These are phyloP conservation scores for Lophura swinhoii DNA, from an alignment of 2,797 vertebrate species.

Conservation along the genomic window DNA sequence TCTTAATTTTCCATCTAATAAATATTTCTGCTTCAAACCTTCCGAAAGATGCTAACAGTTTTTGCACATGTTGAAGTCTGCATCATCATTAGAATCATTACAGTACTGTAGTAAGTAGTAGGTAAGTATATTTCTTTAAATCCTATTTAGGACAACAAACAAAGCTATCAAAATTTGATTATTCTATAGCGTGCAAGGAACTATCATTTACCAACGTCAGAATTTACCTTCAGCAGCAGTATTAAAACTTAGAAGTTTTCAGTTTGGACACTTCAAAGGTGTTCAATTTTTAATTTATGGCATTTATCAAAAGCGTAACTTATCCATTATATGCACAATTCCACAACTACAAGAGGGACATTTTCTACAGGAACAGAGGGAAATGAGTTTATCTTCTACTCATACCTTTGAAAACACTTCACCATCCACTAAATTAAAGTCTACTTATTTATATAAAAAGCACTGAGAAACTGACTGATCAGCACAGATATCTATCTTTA, in stretches of 20 bases:
- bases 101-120: neutral
- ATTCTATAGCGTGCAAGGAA: neutral
- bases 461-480: neutral
- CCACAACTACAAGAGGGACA: neutral
- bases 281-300: neutral
- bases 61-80: neutral
- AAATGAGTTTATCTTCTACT: neutral
- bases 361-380: neutral
- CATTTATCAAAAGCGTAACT: neutral
- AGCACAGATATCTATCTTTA: neutral
- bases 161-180: neutral
- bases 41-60: neutral
- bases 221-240: neutral
- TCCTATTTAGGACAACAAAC: neutral
- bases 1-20: neutral
- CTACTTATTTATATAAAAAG: neutral
- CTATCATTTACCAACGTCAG: neutral
- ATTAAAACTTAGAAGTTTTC: accelerated
- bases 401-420: neutral
- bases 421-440: neutral
- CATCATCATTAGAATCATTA: neutral
- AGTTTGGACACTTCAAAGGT: neutral
- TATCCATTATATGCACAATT: neutral
- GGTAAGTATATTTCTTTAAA: neutral
- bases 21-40: neutral